phyloP scores from a whole-genome alignment of 2,888 invertebrate genomes.

The Synergus umbraculus region DNA sequence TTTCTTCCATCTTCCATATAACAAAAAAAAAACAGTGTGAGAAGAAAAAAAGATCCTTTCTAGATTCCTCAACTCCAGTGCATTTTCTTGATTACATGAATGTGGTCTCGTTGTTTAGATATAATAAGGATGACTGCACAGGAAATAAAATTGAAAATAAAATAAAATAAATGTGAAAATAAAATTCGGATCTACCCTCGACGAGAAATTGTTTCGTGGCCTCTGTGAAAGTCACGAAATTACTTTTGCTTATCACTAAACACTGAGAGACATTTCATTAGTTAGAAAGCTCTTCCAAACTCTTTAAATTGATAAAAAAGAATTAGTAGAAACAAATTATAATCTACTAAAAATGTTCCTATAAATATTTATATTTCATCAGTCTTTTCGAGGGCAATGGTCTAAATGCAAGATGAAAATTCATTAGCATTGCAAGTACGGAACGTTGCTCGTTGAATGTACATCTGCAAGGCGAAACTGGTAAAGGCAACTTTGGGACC shows the following conservation, averaged over 20 bases:
- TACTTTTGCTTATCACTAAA: background rate
- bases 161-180: background rate
- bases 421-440: constrained; percentile 68
- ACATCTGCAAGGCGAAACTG: background rate
- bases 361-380: constrained; percentile 1
- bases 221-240: constrained; percentile 37
- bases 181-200: constrained; percentile 3
- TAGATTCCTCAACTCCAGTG: background rate
- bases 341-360: background rate
- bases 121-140: constrained; percentile 19
- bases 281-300: background rate
- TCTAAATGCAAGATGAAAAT: constrained; percentile 60
- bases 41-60: background rate
- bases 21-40: background rate
- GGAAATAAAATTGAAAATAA: no score
- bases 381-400: constrained; percentile 47
- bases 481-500: constrained; percentile 32
- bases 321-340: background rate
- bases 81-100: constrained; percentile 34
- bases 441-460: background rate
- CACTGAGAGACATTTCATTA: background rate
- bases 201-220: constrained; percentile 26
- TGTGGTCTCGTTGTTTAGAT: constrained; percentile 4
- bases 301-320: background rate
- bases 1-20: background rate